Percentiles rank a stretch among this genome's conserved stretches.
Conservation (phyloP, 2,797 vertebrate species). For the Sus cebifrons region DNA sequence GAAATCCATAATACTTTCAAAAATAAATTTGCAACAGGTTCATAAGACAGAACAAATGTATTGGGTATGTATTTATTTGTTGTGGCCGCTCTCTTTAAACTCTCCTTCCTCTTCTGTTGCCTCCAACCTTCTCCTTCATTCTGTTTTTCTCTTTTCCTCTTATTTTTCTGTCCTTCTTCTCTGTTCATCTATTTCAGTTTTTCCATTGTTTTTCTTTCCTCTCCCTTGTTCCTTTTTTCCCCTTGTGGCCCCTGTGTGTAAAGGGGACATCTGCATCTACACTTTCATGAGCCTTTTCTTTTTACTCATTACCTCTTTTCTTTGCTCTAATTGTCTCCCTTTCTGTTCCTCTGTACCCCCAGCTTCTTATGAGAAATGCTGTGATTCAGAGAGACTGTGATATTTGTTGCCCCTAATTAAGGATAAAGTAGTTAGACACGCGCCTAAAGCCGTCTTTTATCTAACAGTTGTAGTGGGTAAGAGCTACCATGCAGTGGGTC, state of each 20-base stretch:
- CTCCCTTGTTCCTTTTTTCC: neutral
- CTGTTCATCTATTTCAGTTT: neutral
- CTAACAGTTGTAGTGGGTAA: neutral
- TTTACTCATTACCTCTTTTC: neutral
- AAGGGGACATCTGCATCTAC: neutral
- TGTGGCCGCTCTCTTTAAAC: neutral
- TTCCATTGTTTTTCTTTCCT: neutral
- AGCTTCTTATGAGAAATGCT: slow-evolving; percentile 5
- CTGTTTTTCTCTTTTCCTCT: neutral
- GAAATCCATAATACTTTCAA: slow-evolving; percentile 60
- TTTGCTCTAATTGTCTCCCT: slow-evolving; percentile 36
- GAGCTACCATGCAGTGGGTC: accelerated
- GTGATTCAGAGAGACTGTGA: neutral
- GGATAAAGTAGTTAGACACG: neutral
- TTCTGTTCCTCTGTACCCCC: neutral
- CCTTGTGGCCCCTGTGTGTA: neutral
- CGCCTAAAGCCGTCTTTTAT: neutral
- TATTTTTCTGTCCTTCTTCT: neutral
- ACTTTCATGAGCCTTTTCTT: neutral
- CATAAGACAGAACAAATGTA: neutral
- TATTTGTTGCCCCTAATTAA: neutral
- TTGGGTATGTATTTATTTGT: neutral
- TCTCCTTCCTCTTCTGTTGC: neutral
- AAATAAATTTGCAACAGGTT: slow-evolving; percentile 1
- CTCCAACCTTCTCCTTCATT: neutral